Base-by-base conservation (phyloP, 2,888 invertebrate species). In the Megaustenia siamemsis region DNA sequence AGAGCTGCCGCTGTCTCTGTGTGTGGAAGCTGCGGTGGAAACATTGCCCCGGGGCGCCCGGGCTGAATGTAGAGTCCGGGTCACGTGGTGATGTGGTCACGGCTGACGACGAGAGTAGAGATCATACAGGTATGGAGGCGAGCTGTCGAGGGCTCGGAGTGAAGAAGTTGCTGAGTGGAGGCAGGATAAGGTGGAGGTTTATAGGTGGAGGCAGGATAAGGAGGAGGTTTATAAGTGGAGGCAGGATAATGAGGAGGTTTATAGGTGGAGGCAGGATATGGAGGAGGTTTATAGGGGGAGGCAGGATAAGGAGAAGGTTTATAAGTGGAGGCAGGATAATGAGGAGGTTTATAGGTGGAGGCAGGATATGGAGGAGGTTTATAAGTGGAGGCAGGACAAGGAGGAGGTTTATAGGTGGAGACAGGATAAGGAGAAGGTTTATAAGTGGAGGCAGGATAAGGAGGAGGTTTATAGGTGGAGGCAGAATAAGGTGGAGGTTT, bases 41-140 rank as follows among this genome's bases (percentile, higher is more conserved):
- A 69, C 69, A 53, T 21, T 69, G 79, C 68, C 66, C 68, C 45
- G 21, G 40, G 79, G 79, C 68, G 4, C 10, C 45, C 32, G 24
- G n/a, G 10, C n/a, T 49, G 32, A 43, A 28, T 18, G 43, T 60
- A 38, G 28, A 32, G 35, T 24, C 32, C 35, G 18, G 28, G 71
- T 71, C 71, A 71, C 71, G 45, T 71, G 71, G n/a, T 38, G 8
- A 10, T 38, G 43, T 43, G 71, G 71, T 45, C 71, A 71, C 28
- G 28, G 28, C n/a, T 43, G n/a, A 24, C 45, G 35, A 35, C 21
- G 53, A 21, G 53, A 12, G 53, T 53, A 3, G 53, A 53, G 18
- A 3, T 15, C 15, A 21, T 4, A 15, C 24, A 21, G 24, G 53
- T 5, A 24, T 21, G 53, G 15, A 24, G 6, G 53, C 24, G 53